phyloP scores from a whole-genome alignment of 2,888 invertebrate species.

The Cantharis nigra region DNA sequence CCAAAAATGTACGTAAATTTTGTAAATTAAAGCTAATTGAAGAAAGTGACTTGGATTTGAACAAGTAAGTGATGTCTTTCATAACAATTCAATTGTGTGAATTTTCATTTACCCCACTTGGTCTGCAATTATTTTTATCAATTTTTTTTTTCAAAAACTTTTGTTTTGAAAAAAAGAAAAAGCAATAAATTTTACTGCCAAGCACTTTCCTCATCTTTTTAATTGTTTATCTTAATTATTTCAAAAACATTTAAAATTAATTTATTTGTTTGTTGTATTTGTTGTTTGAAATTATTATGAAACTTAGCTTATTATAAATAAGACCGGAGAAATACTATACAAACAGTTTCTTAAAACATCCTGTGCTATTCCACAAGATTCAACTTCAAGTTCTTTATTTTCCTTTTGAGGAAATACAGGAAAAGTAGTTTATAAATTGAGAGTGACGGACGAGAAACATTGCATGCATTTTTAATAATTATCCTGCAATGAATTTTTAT shows the following conservation, averaged over 20 bases:
- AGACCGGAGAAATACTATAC: neutral
- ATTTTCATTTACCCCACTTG: slow-evolving; percentile 6
- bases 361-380: too few relatives aligned
- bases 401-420: too few relatives aligned
- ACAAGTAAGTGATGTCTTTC: slow-evolving; percentile 17
- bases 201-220: slow-evolving; percentile 31
- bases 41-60: slow-evolving; percentile 37
- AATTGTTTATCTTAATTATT: neutral
- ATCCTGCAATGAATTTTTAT: too few relatives aligned
- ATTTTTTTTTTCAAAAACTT: too few relatives aligned
- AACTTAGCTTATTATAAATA: neutral
- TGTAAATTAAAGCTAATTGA: slow-evolving; percentile 24
- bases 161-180: too few relatives aligned
- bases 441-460: too few relatives aligned
- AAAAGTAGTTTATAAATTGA: too few relatives aligned
- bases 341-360: neutral
- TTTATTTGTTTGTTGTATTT: neutral
- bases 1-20: slow-evolving; percentile 36
- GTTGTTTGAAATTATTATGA: neutral
- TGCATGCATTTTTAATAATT: too few relatives aligned
- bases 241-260: neutral
- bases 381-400: too few relatives aligned
- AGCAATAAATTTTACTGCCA: slow-evolving; percentile 12
- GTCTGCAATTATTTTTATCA: neutral
- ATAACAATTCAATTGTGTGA: neutral